phyloP scores from a whole-genome alignment of 2,888 invertebrate genomes.

The Dyspetes luteomarginatus region DNA sequence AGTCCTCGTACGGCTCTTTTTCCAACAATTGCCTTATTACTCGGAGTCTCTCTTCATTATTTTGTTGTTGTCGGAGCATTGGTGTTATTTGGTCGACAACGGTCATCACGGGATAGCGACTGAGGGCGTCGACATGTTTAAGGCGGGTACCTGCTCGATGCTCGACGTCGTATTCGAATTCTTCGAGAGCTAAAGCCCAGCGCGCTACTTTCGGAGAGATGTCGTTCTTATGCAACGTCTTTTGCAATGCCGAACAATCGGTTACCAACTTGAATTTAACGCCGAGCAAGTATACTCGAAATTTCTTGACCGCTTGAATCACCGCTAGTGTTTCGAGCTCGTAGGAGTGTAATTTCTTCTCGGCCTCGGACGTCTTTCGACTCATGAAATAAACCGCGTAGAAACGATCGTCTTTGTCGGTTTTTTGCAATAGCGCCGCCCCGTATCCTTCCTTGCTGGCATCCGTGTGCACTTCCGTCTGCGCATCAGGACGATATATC shows the following conservation, averaged over 20 bases:
- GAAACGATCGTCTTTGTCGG: conserved; percentile 58
- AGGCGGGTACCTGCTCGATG: conserved; percentile 69
- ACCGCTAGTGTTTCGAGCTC: conserved; percentile 72
- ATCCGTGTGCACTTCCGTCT: conserved; percentile 63
- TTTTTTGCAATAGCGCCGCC: conserved; percentile 70
- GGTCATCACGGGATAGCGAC: conserved; percentile 64
- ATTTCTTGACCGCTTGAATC: conserved; percentile 68
- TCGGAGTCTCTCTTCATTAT: conserved; percentile 32
- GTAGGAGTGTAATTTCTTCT: conserved; percentile 50
- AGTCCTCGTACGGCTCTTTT: conserved; percentile 22
- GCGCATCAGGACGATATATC: conserved; percentile 44
- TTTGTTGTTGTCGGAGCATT: conserved; percentile 31
- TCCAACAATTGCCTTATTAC: conserved; percentile 30
- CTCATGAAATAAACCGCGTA: conserved; percentile 71
- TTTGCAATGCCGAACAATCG: conserved; percentile 66
- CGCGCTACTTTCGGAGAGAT: conserved; percentile 63
- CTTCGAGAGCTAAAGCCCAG: conserved; percentile 67
- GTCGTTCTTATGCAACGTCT: conserved; percentile 63
- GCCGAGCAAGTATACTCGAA: conserved; percentile 70
- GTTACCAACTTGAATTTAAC: conserved; percentile 71
- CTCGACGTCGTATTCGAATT: conserved; percentile 68
- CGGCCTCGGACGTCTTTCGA: conserved; percentile 66
- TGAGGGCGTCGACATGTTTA: conserved; percentile 70
- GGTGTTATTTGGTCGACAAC: conserved; percentile 25
- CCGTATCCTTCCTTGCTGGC: conserved; percentile 60